Evolutionary conservation across 1,140 invertebrate species (phyloP).

Genomic region (Brachionus koreanus): DNA sequence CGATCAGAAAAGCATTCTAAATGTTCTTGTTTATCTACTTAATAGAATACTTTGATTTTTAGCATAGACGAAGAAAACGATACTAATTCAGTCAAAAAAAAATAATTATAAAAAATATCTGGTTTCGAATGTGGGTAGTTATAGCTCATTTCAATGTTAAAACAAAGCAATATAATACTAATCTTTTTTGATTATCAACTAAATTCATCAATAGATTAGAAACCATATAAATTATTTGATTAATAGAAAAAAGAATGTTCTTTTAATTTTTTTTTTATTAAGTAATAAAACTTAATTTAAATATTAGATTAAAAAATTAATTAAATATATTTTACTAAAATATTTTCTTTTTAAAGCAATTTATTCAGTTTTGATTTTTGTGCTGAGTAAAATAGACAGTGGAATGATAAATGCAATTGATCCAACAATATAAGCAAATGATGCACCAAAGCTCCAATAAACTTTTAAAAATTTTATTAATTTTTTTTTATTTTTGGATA

Average conservation of each 20-base stretch:
- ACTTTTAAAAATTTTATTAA: conserved; percentile 61
- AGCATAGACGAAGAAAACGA: no score
- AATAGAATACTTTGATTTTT: no score
- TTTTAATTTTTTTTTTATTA: background rate
- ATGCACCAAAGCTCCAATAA: conserved; percentile 75
- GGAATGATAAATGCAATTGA: conserved; percentile 51
- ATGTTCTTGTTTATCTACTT: no score
- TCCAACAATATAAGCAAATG: conserved; percentile 70
- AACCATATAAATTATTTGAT: no score
- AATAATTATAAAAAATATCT: no score
- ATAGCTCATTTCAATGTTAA: no score
- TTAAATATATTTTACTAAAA: background rate
- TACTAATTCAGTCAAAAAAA: no score
- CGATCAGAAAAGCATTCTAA: no score
- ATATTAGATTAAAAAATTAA: background rate
- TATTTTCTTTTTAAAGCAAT: background rate
- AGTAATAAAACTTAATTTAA: background rate
- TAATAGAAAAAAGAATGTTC: background rate
- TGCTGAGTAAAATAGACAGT: background rate
- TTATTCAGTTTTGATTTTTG: background rate
- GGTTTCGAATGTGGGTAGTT: no score
- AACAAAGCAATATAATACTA: background rate
- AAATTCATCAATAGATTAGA: background rate
- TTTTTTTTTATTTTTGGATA: conserved; percentile 13
- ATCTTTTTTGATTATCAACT: background rate